phyloP scores from a whole-genome alignment of 2,113 vertebrate genomes.

The Hydrolagus affinis region DNA sequence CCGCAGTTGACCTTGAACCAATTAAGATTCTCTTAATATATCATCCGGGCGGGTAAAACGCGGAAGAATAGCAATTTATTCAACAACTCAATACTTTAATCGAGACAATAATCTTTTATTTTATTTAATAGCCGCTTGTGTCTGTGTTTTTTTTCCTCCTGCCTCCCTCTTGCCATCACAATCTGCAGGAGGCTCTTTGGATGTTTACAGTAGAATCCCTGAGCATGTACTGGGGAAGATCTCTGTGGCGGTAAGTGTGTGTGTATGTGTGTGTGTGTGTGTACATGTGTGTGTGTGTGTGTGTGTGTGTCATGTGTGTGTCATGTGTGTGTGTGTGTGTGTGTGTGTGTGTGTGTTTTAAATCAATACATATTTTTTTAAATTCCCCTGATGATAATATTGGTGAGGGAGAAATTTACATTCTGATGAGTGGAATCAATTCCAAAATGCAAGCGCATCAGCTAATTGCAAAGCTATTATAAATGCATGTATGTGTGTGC shows the following conservation, averaged over 20 bases:
- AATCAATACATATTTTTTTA: conserved; percentile 7
- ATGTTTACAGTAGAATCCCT: conserved; percentile 87
- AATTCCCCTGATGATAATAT: background rate
- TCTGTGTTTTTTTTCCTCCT: background rate
- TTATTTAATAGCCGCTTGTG: background rate
- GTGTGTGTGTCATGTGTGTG: background rate
- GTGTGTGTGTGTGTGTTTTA: background rate
- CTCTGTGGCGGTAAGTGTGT: conserved; percentile 80
- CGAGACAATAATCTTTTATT: background rate
- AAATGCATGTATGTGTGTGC: conserved; percentile 4
- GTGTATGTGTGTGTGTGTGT: background rate
- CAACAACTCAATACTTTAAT: background rate
- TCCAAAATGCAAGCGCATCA: background rate
- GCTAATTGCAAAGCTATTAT: background rate
- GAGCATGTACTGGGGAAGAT: conserved; percentile 90
- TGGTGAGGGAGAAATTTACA: background rate
- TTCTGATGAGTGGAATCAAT: background rate
- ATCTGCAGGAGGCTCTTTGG: conserved; percentile 82
- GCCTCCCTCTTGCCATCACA: too few relatives aligned
- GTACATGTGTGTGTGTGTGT: background rate
- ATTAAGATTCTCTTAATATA: background rate
- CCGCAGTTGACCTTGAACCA: conserved; percentile 24
- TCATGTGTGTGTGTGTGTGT: background rate
- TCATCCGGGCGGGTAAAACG: background rate
- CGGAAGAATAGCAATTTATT: conserved; percentile 15